Evolutionary conservation across 1,140 invertebrate species (phyloP).

Genomic region (Yoshiicerus persimilis): DNA sequence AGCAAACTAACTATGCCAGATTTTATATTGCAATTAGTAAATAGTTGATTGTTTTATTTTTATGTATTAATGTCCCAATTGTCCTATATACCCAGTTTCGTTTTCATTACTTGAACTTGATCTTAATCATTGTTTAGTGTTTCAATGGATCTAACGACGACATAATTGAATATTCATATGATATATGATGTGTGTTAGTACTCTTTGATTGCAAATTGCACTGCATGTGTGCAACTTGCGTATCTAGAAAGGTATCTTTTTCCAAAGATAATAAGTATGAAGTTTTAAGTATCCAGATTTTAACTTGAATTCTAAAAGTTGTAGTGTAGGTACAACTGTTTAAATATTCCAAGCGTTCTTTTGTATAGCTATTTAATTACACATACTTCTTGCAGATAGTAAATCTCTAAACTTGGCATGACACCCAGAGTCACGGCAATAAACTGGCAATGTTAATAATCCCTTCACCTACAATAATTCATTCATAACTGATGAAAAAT

Average conservation of each 20-base stretch:
- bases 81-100: neutral
- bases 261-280: neutral
- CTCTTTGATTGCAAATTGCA: neutral
- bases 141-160: neutral
- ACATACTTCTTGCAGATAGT: neutral
- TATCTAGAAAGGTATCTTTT: neutral
- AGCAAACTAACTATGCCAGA: neutral
- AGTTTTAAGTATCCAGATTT: neutral
- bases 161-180: neutral
- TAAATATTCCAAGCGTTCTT: neutral
- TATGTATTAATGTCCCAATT: neutral
- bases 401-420: neutral
- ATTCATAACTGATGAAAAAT: neutral
- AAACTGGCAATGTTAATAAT: neutral
- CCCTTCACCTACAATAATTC: neutral
- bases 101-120: neutral
- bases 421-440: neutral
- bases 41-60: neutral
- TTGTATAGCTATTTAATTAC: neutral
- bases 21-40: neutral
- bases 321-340: neutral
- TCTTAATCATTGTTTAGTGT: neutral
- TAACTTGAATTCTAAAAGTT: neutral
- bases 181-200: neutral
- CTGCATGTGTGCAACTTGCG: neutral